Evolutionary conservation across 2,113 vertebrate genomes (phyloP).

Genomic region (Platanista minor): DNA sequence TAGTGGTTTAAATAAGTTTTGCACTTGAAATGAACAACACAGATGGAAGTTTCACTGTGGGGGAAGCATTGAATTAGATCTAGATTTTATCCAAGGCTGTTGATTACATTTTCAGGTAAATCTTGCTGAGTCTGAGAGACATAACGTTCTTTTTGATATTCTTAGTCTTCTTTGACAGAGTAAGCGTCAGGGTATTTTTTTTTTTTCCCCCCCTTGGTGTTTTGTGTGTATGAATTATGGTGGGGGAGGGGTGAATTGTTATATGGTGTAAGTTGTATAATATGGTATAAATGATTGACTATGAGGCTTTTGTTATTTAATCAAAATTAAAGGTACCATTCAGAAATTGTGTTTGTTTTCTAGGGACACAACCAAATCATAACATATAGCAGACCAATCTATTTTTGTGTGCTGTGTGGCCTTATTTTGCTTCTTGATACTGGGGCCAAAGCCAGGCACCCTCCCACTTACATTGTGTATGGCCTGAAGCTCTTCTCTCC

Average conservation of each 20-base stretch:
- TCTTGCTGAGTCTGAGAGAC: neutral
- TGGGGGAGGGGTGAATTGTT: neutral
- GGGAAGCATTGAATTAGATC: neutral
- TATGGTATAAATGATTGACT: neutral
- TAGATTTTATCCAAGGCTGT: neutral
- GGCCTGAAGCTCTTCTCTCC: conserved; percentile 91
- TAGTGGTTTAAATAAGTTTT: conserved; percentile 34
- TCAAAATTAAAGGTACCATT: conserved; percentile 18
- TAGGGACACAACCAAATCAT: conserved; percentile 98
- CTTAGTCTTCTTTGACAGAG: neutral
- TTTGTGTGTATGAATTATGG: neutral
- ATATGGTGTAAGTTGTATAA: neutral
- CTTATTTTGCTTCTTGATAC: conserved; percentile 95
- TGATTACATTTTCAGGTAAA: conserved; percentile 18
- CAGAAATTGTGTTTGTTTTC: conserved; percentile 61
- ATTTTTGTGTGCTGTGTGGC: conserved; percentile 95
- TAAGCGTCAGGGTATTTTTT: neutral
- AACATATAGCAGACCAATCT: conserved; percentile 94
- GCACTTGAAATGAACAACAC: neutral
- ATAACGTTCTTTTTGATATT: neutral
- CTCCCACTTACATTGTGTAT: conserved; percentile 88
- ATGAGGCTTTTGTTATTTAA: neutral
- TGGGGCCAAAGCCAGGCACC: conserved; percentile 85
- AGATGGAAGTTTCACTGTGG: neutral
- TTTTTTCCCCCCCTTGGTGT: neutral